Conservation (phyloP, 2,888 invertebrate genomes). For the Argyresthia goedartella region DNA sequence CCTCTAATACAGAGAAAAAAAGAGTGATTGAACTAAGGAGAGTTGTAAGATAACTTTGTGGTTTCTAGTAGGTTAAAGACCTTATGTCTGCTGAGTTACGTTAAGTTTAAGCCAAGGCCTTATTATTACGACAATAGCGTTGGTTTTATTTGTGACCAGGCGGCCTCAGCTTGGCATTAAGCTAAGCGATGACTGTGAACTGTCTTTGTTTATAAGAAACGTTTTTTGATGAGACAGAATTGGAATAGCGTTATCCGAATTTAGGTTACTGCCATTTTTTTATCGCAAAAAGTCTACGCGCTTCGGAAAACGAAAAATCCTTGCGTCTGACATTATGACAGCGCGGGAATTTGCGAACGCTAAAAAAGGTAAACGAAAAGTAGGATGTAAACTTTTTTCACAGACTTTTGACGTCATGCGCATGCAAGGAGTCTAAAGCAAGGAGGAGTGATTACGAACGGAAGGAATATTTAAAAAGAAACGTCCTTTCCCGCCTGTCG, state of each 20-base stretch:
- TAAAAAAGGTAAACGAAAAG: slow-evolving; percentile 7
- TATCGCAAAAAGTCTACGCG: not conserved
- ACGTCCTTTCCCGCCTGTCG: slow-evolving; percentile 25
- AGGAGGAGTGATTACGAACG: slow-evolving; percentile 12
- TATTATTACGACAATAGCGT: not conserved
- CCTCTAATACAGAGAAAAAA: not conserved
- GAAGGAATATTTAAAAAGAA: slow-evolving; percentile 30
- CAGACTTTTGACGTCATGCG: slow-evolving; percentile 18
- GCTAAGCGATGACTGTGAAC: not conserved
- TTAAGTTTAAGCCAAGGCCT: not conserved
- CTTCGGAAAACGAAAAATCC: no score
- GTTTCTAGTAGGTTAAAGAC: not conserved
- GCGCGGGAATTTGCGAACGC: slow-evolving; percentile 2
- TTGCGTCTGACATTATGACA: not conserved
- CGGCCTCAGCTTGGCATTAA: not conserved
- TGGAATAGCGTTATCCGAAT: not conserved
- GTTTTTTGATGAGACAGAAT: not conserved
- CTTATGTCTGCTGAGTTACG: not conserved
- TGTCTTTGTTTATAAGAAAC: not conserved
- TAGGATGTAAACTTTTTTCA: slow-evolving; percentile 1
- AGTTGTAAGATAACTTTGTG: not conserved
- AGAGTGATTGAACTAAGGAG: not conserved
- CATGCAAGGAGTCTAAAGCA: not conserved
- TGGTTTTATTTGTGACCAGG: not conserved
- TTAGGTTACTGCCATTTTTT: not conserved